A percentile compares a stretch with the other conserved stretches of the same genome.
phyloP scores from a whole-genome alignment of 2,888 invertebrate genomes.

The Saturnia japonica region DNA sequence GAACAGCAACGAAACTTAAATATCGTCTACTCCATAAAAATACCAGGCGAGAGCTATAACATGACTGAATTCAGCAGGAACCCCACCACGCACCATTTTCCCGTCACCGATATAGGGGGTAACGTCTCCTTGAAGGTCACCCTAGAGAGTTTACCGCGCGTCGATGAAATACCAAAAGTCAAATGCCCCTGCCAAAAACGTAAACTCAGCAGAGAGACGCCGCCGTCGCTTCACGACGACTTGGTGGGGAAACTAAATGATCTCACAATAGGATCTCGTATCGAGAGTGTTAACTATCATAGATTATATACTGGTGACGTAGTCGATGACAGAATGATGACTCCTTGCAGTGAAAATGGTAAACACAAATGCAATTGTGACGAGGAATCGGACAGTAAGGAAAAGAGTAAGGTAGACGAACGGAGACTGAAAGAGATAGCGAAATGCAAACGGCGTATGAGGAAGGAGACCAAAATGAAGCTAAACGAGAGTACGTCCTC shows the following conservation, averaged over 20 bases:
- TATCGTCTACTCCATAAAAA: constrained; percentile 86
- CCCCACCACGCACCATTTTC: constrained; percentile 87
- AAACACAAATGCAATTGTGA: constrained; percentile 90
- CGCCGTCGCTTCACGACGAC: constrained; percentile 58
- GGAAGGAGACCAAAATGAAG: constrained; percentile 72
- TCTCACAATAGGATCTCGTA: constrained; percentile 68
- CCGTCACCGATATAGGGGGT: constrained; percentile 85
- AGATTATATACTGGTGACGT: constrained; percentile 45
- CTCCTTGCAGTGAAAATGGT: constrained; percentile 87
- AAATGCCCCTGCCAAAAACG: constrained; percentile 69
- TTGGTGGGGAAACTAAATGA: constrained; percentile 67
- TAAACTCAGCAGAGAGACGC: constrained; percentile 60
- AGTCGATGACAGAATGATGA: constrained; percentile 87
- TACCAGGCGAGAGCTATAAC: constrained; percentile 84
- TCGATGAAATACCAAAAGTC: constrained; percentile 86
- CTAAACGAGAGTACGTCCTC: constrained; percentile 72
- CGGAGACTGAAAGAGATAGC: constrained; percentile 72
- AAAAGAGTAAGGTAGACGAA: constrained; percentile 64
- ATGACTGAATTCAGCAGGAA: constrained; percentile 78
- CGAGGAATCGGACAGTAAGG: constrained; percentile 84
- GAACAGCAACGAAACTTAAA: constrained; percentile 66
- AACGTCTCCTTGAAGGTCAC: constrained; percentile 83
- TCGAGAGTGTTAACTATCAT: constrained; percentile 13
- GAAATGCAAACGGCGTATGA: constrained; percentile 69
- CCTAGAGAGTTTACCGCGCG: constrained; percentile 87